Evolutionary conservation across 2,113 vertebrate genomes (phyloP).

Genomic region (Cnemophilus loriae): DNA sequence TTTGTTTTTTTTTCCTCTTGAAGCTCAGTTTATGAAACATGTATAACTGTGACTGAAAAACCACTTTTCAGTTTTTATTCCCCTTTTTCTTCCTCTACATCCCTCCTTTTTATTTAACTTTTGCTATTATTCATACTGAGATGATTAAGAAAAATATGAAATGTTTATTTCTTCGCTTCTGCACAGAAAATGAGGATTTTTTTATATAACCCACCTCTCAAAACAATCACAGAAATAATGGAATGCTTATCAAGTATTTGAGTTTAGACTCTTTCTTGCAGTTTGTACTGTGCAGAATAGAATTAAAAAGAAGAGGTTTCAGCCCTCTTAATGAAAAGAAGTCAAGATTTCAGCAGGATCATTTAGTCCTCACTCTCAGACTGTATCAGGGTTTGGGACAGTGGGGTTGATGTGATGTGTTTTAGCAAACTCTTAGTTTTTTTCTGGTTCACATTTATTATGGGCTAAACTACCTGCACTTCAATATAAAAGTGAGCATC

Average conservation of each 20-base stretch:
- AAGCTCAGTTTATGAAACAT: not conserved
- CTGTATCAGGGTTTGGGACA: rapidly evolving
- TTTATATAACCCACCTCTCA: not conserved
- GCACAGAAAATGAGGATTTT: not conserved
- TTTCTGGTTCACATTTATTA: not conserved
- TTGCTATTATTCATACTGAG: not conserved
- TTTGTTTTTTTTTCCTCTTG: not conserved
- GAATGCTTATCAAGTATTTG: not conserved
- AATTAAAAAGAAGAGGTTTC: not conserved
- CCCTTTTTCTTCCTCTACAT: not conserved
- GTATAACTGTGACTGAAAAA: not conserved
- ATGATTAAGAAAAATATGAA: not conserved
- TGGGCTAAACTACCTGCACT: not conserved
- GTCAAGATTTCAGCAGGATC: not conserved
- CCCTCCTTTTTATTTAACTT: not conserved
- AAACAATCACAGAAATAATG: not conserved
- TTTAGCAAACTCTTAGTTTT: not conserved
- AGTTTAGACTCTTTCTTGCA: not conserved
- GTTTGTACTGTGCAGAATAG: not conserved
- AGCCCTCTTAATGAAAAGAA: not conserved
- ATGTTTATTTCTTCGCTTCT: not conserved
- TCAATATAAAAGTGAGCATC: not conserved
- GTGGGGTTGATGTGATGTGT: not conserved
- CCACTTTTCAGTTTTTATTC: not conserved
- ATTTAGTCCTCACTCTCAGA: not conserved